Conservation (phyloP, 2,113 vertebrate genomes). For the Dendrocopos noguchii region DNA sequence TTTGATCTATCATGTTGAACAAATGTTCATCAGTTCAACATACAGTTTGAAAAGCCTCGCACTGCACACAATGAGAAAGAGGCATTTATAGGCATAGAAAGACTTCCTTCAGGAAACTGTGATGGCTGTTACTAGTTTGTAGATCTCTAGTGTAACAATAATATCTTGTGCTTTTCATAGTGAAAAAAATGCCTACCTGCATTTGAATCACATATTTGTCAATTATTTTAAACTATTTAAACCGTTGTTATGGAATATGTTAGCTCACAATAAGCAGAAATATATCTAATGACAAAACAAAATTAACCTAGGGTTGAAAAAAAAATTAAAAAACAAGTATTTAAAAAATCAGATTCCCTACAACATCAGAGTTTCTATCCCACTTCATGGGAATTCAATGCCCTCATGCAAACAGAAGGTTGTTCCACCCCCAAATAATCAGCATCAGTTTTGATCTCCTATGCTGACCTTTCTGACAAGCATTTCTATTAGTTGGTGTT, state of each 20-base stretch:
- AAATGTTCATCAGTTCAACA: neutral
- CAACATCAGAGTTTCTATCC: neutral
- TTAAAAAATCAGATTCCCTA: neutral
- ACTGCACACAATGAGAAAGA: neutral
- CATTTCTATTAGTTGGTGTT: neutral
- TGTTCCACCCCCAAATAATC: neutral
- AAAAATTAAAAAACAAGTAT: rapidly evolving
- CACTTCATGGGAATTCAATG: neutral
- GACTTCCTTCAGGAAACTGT: neutral
- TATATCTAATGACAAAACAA: neutral
- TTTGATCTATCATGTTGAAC: neutral
- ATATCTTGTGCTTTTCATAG: neutral
- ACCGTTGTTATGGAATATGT: neutral
- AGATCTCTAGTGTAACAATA: neutral
- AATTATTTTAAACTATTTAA: neutral
- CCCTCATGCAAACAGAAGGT: neutral
- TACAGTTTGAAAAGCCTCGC: neutral
- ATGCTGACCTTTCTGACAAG: neutral
- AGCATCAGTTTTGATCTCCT: neutral
- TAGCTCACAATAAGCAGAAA: neutral
- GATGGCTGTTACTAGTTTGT: neutral
- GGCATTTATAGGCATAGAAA: neutral
- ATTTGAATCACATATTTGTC: neutral
- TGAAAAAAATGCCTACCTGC: neutral
- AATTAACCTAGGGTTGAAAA: neutral